Evolutionary conservation across 2,113 vertebrate genomes (phyloP).

Genomic region (Oceanodroma tethys): DNA sequence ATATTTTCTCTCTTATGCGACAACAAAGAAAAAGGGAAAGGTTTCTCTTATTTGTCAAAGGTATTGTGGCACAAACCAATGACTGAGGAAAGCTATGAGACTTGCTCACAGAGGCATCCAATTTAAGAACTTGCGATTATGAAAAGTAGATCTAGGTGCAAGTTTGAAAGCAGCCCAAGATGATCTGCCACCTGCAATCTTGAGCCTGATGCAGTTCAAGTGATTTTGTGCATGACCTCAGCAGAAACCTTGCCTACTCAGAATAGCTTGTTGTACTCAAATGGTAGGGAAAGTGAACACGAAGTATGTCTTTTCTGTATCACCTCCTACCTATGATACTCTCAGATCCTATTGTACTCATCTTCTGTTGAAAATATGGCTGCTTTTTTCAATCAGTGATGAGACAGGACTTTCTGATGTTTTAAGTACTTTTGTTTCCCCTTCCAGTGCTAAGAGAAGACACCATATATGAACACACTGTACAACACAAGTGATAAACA

Average conservation of each 20-base stretch:
- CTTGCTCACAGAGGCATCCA: not conserved
- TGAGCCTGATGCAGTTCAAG: not conserved
- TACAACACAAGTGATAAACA: not conserved
- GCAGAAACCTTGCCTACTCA: not conserved
- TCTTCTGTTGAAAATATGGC: not conserved
- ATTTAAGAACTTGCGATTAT: not conserved
- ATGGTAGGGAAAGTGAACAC: fast-evolving
- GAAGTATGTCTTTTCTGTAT: not conserved
- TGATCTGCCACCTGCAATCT: not conserved
- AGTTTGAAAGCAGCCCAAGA: not conserved
- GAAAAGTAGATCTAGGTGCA: not conserved
- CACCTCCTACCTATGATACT: not conserved
- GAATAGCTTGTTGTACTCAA: not conserved
- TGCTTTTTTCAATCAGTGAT: not conserved
- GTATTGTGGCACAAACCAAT: not conserved
- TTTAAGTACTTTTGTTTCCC: not conserved
- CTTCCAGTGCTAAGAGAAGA: not conserved
- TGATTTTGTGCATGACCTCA: not conserved
- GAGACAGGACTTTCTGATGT: not conserved
- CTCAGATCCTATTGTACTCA: not conserved
- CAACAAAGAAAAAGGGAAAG: not conserved
- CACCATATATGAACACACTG: not conserved
- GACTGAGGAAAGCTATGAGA: not conserved
- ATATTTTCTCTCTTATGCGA: not conserved
- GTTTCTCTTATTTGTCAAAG: not conserved